These are phyloP conservation scores for Patella depressa DNA, from an alignment of 2,888 invertebrate species.

Conservation along the genomic window DNA sequence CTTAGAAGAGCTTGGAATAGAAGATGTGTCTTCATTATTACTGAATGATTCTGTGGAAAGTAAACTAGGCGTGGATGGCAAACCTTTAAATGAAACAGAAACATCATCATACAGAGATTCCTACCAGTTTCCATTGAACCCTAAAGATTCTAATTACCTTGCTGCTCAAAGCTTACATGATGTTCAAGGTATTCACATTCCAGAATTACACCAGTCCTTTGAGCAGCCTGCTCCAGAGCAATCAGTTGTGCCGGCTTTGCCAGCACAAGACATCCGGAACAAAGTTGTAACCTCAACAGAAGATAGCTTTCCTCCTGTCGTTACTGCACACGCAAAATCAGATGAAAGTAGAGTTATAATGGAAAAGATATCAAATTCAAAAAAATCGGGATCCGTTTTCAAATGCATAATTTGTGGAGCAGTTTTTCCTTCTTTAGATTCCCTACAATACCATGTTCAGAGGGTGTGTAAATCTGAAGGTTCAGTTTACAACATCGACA, in stretches of 20 bases:
- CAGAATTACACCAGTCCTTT: neutral
- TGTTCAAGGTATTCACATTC: constrained; percentile 3
- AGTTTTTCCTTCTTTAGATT: constrained; percentile 38
- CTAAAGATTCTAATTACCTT: neutral
- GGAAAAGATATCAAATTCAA: neutral
- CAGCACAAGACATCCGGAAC: neutral
- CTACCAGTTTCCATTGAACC: neutral
- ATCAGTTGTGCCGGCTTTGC: neutral
- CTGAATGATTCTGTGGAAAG: neutral
- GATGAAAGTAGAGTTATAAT: neutral
- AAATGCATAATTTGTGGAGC: constrained; percentile 44
- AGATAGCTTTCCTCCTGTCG: neutral
- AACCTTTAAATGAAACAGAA: neutral
- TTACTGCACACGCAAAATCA: neutral
- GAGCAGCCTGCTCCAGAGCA: neutral
- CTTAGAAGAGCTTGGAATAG: neutral
- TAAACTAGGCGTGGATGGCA: neutral
- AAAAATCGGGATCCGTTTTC: neutral
- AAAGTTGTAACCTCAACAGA: neutral
- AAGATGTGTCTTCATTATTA: neutral
- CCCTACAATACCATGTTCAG: constrained; percentile 43
- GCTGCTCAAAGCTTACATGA: neutral
- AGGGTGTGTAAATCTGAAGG: constrained; percentile 36
- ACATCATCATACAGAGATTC: neutral
- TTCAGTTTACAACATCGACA: neutral